Evolutionary conservation across 2,888 invertebrate genomes (phyloP), one percentile per base, ranked within the genome.

Genomic region (Pachycephus smyrnensis): DNA sequence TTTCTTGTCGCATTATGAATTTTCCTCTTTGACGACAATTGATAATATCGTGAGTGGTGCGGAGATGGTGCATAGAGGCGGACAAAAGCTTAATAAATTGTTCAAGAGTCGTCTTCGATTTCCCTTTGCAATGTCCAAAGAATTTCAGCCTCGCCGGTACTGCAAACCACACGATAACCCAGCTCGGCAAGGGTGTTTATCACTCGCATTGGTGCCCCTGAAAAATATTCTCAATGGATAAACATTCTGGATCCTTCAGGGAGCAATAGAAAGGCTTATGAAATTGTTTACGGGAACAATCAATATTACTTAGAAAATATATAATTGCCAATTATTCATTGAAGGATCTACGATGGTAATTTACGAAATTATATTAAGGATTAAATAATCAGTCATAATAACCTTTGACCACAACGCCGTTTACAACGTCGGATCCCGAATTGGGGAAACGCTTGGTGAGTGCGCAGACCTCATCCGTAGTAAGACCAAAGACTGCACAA

Each of bases 51-150:
- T 33, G 71, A 33, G n/a, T 12, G 71, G 71, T 71, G 32, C 71
- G 3, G 31, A 71, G 71, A 3, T 33, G 23, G 32, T 33, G 12
- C 15, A 71, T 71, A 32, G 71, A 71, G 12, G 71, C 12, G 71
- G 32, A 31, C 31, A 33, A 33, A 71, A 32, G 71, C 31, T 12
- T 12, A 32, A 31, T 31, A 71, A 31, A 71, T 12, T 12, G 15
- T 71, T n/a, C n/a, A 76, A 30, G 36, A 71, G 31, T 76, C 68
- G 69, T 79, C 76, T 88, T 94, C 94, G 96, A 95, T 90, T 91
- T 96, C 96, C 88, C 96, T 94, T 89, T 96, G 95, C 92, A 97
- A 93, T 73, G 97, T 97, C 97, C 97, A 97, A 85, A 96, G 94
- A 86, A 96, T 94, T 92, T 97, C 97, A 33, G 95, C 93, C 89